A percentile compares a stretch with the other conserved stretches of the same genome.
Evolutionary conservation across 2,113 vertebrate species (phyloP).

Genomic region (Chiloscyllium plagiosum): DNA sequence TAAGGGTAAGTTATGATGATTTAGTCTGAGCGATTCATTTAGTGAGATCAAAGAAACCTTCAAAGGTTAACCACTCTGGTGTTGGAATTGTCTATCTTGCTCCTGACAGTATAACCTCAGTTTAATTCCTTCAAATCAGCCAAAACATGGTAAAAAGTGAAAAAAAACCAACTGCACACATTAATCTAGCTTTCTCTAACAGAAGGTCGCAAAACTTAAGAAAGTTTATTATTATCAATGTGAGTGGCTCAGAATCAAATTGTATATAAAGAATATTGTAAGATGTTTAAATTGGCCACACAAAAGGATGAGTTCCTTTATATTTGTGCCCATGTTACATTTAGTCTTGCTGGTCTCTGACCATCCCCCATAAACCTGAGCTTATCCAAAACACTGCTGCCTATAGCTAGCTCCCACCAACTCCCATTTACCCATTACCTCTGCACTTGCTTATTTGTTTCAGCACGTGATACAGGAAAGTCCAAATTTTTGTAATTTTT

Average conservation of each 20-base stretch:
- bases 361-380: neutral
- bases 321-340: neutral
- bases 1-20: neutral
- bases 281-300: neutral
- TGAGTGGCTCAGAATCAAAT: neutral
- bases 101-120: neutral
- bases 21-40: neutral
- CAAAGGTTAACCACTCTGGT: neutral
- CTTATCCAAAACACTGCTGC: neutral
- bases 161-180: neutral
- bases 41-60: neutral
- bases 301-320: neutral
- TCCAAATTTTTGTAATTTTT: neutral
- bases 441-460: neutral
- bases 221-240: neutral
- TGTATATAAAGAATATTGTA: neutral
- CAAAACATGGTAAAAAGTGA: neutral
- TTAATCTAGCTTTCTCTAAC: neutral
- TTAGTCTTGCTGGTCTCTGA: neutral
- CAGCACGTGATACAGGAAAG: neutral
- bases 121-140: neutral
- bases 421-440: neutral
- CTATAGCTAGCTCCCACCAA: neutral
- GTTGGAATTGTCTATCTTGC: neutral
- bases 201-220: neutral